phyloP scores from a whole-genome alignment of 2,797 vertebrate genomes.

The Hipposideros larvatus region DNA sequence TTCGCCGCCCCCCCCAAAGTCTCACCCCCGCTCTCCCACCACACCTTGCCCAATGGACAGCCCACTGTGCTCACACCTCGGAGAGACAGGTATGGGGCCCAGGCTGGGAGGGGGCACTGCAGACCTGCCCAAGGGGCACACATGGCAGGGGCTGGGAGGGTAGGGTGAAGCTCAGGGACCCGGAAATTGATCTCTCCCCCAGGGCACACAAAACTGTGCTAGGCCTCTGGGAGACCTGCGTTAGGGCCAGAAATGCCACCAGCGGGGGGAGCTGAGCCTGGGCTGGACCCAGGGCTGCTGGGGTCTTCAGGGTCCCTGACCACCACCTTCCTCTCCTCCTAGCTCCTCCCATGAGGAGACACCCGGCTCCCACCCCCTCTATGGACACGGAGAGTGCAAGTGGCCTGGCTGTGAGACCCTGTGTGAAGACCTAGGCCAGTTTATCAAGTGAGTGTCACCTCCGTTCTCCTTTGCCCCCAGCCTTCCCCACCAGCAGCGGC shows the following conservation, averaged over 20 bases:
- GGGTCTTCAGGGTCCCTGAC: not conserved
- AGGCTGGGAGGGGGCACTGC: not conserved
- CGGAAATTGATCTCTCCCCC: not conserved
- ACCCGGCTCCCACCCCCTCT: slow-evolving; percentile 95
- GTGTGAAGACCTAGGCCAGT: slow-evolving; percentile 99
- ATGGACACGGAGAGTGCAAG: slow-evolving; percentile 98
- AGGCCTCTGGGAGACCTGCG: not conserved
- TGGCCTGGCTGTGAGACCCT: slow-evolving; percentile 99
- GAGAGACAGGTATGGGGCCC: slow-evolving; percentile 95
- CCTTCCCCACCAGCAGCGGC: not conserved
- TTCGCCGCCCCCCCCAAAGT: slow-evolving; percentile 95
- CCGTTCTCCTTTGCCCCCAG: not conserved
- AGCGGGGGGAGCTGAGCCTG: not conserved
- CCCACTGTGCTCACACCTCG: slow-evolving; percentile 96
- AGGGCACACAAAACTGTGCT: not conserved
- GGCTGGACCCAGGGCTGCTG: not conserved
- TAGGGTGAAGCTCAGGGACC: not conserved
- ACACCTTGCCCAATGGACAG: slow-evolving; percentile 97
- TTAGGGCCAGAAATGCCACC: not conserved
- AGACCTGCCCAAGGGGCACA: not conserved
- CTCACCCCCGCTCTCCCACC: slow-evolving; percentile 96
- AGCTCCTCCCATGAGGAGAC: slow-evolving; percentile 96
- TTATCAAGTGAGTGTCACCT: slow-evolving; percentile 95
- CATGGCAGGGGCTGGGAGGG: too few species aligned
- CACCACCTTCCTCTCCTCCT: not conserved